Conservation (phyloP, 2,113 vertebrate species). For the Malurus cyaneus region DNA sequence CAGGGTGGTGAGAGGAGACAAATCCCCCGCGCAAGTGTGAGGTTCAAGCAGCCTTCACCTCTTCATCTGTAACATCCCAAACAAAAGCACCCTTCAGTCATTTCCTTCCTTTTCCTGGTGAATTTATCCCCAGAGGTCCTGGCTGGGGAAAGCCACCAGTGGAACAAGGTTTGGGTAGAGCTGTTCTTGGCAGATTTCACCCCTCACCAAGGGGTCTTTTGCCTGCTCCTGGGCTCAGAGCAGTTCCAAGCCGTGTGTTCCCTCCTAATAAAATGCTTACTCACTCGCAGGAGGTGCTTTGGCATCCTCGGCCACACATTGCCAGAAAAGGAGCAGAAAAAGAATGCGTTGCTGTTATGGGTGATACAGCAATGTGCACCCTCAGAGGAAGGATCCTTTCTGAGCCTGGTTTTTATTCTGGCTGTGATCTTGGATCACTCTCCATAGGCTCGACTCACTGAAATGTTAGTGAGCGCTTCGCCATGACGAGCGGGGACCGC, state of each 20-base stretch:
- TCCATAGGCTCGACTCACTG: not conserved
- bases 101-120: not conserved
- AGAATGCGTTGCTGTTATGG: not conserved
- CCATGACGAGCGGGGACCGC: not conserved
- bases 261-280: slow-evolving; percentile 56
- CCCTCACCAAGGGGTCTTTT: not conserved
- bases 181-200: not conserved
- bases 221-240: not conserved
- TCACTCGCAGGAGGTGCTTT: slow-evolving; percentile 44
- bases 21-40: not conserved
- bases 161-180: not conserved
- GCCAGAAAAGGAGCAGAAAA: slow-evolving; percentile 45
- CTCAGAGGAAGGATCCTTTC: not conserved
- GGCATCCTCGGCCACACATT: slow-evolving; percentile 20
- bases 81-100: not conserved
- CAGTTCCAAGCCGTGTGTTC: not conserved
- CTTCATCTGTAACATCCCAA: not conserved
- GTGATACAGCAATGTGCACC: slow-evolving; percentile 23
- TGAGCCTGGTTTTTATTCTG: slow-evolving; percentile 39
- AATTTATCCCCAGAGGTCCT: not conserved
- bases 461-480: not conserved
- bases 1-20: not conserved
- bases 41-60: not conserved
- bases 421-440: not conserved
- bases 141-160: not conserved